Base-by-base conservation (phyloP, 1,140 invertebrate species). In the Scaptomyza hsui region DNA sequence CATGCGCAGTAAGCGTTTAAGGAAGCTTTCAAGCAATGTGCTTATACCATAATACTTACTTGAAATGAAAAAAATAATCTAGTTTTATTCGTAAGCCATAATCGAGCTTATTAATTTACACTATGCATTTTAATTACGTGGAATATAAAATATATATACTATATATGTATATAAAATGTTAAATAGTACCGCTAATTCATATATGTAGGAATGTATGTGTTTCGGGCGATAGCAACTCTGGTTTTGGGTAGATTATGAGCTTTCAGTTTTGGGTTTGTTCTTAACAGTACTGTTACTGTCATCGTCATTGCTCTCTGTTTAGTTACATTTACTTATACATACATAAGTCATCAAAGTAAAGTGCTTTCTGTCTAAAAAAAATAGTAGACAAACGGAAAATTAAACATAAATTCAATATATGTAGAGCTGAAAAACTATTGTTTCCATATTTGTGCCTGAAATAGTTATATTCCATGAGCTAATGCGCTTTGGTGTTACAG, bases 291-390 rank as follows among this genome's bases (percentile, higher is more conserved):
- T 16, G 56, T 45, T 39, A 51, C 55, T 61, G 49, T 59, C 41
- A 70, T 53, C 37, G 35, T 56, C 51, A 70, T 70, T 51, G 51
- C 52, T 37, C 59, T 19, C 56, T 65, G 47, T 45, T 64, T 52
- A 64, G 61, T 57, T 42, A 67, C 62, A 60, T 53, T 59, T 70
- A 71, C 52, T 53, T 64, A 71, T 63, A 74, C 48, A 64, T 59
- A 63, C 42, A 68, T 56, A 61, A 56, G 44, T 59, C 21, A 12
- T 16, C 26, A 39, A 52, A 75, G 41, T 59, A 35, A 61, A 76
- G 64, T 59, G 52, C 37, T 44, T 59, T 29, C 68, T 55, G n/a
- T n/a, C n/a, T n/a, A n/a, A 45, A 53, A 65, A 49, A 35, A 59
- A 65, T 39, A 19, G 41, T 13, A 26, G 48, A 18, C 9, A 9